A percentile compares a stretch with the other conserved stretches of the same genome.
These are phyloP conservation scores for Neolamprologus tretocephalus DNA, from an alignment of 2,113 vertebrate species.

Conservation along the genomic window DNA sequence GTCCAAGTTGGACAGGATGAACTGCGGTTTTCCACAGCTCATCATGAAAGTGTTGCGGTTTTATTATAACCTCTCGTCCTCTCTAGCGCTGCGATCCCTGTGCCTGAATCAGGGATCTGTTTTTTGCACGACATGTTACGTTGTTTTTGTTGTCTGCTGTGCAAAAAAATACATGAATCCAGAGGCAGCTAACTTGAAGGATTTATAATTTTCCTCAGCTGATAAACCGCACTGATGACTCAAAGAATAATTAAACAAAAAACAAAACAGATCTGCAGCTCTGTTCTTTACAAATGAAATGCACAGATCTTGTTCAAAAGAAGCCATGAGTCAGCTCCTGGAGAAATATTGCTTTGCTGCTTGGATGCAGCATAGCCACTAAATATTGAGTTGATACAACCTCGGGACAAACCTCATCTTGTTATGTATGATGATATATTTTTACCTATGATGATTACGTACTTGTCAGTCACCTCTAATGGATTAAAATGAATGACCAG, in stretches of 20 bases:
- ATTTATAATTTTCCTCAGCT: background rate
- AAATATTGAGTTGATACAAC: background rate
- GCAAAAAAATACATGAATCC: background rate
- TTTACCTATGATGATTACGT: background rate
- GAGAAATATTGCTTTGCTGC: background rate
- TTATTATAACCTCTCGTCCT: background rate
- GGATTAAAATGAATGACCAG: background rate
- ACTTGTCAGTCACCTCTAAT: background rate
- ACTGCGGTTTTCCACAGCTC: background rate
- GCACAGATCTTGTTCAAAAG: background rate
- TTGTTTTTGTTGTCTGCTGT: background rate
- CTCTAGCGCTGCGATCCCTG: background rate
- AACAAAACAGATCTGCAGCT: background rate
- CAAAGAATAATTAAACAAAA: background rate
- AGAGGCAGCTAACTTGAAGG: background rate
- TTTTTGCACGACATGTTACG: background rate
- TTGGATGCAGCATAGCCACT: background rate
- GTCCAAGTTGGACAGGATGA: background rate
- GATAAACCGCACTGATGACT: background rate
- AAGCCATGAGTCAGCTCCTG: conserved; percentile 11
- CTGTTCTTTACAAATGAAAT: background rate
- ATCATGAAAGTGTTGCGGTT: background rate
- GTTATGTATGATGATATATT: background rate
- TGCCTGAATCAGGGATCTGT: background rate
- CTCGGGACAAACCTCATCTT: background rate